phyloP scores from a whole-genome alignment of 2,113 vertebrate genomes.

The Heterocephalus glaber region DNA sequence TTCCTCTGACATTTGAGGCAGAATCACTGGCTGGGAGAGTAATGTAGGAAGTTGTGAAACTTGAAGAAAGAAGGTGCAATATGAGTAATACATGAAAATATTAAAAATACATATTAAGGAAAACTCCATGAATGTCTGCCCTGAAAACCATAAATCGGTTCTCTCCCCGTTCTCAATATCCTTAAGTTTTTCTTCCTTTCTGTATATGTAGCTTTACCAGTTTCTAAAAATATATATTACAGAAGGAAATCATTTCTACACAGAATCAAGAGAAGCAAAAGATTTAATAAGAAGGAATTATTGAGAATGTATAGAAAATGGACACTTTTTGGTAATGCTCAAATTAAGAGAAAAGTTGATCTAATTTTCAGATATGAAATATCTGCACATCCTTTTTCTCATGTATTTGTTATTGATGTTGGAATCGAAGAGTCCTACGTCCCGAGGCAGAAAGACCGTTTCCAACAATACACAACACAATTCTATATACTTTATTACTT shows the following conservation, averaged over 20 bases:
- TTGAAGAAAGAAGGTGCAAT: neutral
- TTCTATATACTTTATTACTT: constrained; percentile 68
- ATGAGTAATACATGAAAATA: neutral
- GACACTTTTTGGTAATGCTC: neutral
- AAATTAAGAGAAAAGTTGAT: constrained; percentile 52
- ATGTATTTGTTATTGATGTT: constrained; percentile 51
- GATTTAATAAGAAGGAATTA: neutral
- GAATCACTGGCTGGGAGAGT: neutral
- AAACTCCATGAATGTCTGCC: neutral
- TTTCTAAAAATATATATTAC: constrained; percentile 1
- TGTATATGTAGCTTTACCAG: neutral
- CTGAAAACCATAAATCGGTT: neutral
- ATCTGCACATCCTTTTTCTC: constrained; percentile 24
- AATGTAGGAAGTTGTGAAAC: neutral
- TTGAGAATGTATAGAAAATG: neutral
- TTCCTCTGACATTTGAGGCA: neutral
- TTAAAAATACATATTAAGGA: neutral
- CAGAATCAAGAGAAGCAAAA: neutral
- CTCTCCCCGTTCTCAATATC: neutral
- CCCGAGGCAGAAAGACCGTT: constrained; percentile 54
- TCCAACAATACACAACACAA: constrained; percentile 38
- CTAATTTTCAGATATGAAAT: constrained; percentile 53
- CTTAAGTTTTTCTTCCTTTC: neutral
- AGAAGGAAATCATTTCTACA: neutral
- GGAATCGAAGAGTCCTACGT: constrained; percentile 18